Base-by-base conservation (phyloP, 2,113 vertebrate genomes). In the Malurus cyaneus region DNA sequence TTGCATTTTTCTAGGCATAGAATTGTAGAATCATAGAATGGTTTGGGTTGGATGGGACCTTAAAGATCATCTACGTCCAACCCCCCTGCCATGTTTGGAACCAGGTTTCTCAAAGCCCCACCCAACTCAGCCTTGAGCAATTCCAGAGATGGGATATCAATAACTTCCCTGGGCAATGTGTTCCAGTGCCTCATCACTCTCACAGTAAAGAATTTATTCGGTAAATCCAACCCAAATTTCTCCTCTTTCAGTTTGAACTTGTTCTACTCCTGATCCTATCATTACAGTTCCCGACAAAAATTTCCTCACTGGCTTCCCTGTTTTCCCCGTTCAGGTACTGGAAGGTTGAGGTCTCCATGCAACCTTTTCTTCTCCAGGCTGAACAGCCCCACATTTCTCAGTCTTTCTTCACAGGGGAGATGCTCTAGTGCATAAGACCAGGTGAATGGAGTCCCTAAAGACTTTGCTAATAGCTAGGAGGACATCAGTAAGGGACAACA, bases 131-230 rank as follows among this genome's bases (percentile, higher is more conserved):
- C 23, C n/a, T n/a, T n/a, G 64, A 70, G n/a, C 19, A 39, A 8
- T 61, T 61, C 23, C 28, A 61, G 12, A 23, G 8, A 53, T 46
- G 18, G 14, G 26, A 6, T 14, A 46, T 46, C 46, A 53, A 36
- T 11, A 60, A 46, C 4, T 70, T 70, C 15, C 12, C 10, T n/a
- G 15, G n/a, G 8, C 10, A 61, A 16, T 1, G 0, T 16, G 8
- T n/a, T 61, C 23, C 41, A 24, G 17, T 34, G 20, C 25, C 34
- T 80, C 66, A 42, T 34, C 42, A 56, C 16, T 26, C 34, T 32
- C 42, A 42, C 17, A 36, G 29, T 34, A 34, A 71, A 88, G 34
- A 54, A 14, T 71, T 41, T 34, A 12, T 71, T 49, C 29, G 6
- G 2, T 26, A 12, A 7, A 88, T 64, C 34, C 42, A 42, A 18